These are phyloP conservation scores for Sapajus apella DNA, from an alignment of 2,113 vertebrate genomes.

Conservation along the genomic window DNA sequence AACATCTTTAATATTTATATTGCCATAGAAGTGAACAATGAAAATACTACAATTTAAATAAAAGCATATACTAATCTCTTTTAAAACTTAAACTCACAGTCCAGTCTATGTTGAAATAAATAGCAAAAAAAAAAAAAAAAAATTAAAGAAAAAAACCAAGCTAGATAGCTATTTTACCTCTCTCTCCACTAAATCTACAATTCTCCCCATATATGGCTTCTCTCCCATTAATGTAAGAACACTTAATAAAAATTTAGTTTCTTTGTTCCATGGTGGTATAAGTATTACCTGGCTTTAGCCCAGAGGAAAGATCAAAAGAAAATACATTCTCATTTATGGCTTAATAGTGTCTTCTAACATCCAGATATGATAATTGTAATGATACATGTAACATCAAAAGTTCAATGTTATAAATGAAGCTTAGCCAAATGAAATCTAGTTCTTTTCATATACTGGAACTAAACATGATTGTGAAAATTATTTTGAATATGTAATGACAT, in stretches of 20 bases:
- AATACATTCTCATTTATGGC: neutral
- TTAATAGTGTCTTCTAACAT: neutral
- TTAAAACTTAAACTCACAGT: neutral
- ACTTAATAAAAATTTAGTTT: constrained; percentile 24
- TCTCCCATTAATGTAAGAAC: neutral
- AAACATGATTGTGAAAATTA: constrained; percentile 38
- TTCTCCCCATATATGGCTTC: neutral
- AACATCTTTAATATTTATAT: constrained; percentile 27
- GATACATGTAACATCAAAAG: neutral
- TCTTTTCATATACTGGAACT: neutral
- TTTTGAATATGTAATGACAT: neutral
- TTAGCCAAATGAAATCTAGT: neutral
- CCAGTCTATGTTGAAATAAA: neutral
- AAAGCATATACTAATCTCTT: neutral
- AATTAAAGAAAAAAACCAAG: neutral
- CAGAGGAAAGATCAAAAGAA: neutral
- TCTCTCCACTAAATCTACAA: neutral
- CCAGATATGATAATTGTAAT: neutral
- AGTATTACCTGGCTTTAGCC: neutral
- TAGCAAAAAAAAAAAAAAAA: neutral
- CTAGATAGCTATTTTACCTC: neutral
- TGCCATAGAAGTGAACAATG: constrained; percentile 18
- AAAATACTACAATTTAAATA: constrained; percentile 21
- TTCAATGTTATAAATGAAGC: neutral
- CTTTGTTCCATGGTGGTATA: neutral